Percentiles rank a stretch among this genome's conserved stretches.
phyloP scores from a whole-genome alignment of 2,113 vertebrate species.

The Heliornis fulica region DNA sequence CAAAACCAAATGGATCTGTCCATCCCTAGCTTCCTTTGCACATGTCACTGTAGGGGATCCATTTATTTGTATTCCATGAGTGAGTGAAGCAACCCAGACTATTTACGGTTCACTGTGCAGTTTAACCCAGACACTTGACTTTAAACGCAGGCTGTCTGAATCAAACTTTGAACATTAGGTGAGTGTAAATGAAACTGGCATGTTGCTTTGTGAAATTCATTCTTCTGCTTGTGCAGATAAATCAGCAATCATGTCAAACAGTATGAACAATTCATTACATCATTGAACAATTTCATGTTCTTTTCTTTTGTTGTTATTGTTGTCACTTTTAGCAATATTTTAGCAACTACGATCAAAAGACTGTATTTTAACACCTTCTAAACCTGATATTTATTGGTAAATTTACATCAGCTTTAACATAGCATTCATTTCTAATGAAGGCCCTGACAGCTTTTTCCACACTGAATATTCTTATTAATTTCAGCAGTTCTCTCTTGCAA shows the following conservation, averaged over 20 bases:
- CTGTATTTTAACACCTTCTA: background rate
- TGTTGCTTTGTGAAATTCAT: background rate
- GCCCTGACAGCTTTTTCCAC: background rate
- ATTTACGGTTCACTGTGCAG: background rate
- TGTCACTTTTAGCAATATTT: background rate
- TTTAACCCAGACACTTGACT: background rate
- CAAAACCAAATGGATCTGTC: background rate
- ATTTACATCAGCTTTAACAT: background rate
- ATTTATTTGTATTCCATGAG: background rate
- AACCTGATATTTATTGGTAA: background rate
- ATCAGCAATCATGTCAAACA: background rate
- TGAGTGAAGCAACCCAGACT: background rate
- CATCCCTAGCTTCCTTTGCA: background rate
- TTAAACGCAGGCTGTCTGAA: background rate
- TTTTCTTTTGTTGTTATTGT: background rate
- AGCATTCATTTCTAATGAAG: background rate
- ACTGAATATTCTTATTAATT: background rate
- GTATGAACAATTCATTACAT: rapidly evolving
- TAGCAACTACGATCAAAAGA: background rate
- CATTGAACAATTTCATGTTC: background rate
- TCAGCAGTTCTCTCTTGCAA: background rate
- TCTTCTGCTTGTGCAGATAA: background rate
- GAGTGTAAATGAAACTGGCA: background rate
- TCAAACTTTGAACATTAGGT: background rate
- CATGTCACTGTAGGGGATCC: background rate